Percentiles rank a stretch among this genome's conserved stretches.
Conservation (phyloP, 2,888 invertebrate genomes). For the Apantesis nais region DNA sequence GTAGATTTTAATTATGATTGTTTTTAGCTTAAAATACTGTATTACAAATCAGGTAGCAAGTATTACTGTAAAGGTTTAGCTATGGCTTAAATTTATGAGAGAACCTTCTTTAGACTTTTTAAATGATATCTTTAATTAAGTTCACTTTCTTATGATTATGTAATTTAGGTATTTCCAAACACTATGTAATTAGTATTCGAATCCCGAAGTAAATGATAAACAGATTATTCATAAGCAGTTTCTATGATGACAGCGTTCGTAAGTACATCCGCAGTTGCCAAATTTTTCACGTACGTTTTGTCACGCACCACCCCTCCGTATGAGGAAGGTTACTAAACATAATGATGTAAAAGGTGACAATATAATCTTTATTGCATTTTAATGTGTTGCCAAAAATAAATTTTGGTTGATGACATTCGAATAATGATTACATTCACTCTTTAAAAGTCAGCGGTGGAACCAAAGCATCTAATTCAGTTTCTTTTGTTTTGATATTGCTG, state of each 20-base stretch:
- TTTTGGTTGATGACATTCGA: slow-evolving; percentile 4
- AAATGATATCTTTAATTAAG: not conserved
- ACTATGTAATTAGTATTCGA: slow-evolving; percentile 5
- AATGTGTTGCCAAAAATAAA: slow-evolving; percentile 13
- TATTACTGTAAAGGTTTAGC: too few relatives aligned
- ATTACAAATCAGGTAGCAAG: not conserved
- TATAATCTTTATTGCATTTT: slow-evolving; percentile 24
- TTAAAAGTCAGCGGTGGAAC: not conserved
- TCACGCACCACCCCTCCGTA: slow-evolving; percentile 23
- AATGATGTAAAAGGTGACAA: slow-evolving; percentile 17
- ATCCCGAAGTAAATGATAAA: slow-evolving; percentile 16
- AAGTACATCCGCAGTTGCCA: slow-evolving; percentile 30
- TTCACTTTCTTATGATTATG: not conserved
- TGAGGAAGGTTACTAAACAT: slow-evolving; percentile 2
- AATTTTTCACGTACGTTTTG: slow-evolving; percentile 29
- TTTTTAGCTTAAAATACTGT: not conserved
- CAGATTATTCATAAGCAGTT: slow-evolving; percentile 35
- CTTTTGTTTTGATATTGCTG: not conserved
- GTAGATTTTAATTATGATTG: not conserved
- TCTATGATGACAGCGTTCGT: slow-evolving; percentile 22
- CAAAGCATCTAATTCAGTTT: not conserved
- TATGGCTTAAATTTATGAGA: not conserved
- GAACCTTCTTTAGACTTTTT: not conserved
- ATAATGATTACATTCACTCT: slow-evolving; percentile 17
- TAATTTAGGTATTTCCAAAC: not conserved